phyloP scores from a whole-genome alignment of 2,113 vertebrate genomes.

The Trogon melanurus region DNA sequence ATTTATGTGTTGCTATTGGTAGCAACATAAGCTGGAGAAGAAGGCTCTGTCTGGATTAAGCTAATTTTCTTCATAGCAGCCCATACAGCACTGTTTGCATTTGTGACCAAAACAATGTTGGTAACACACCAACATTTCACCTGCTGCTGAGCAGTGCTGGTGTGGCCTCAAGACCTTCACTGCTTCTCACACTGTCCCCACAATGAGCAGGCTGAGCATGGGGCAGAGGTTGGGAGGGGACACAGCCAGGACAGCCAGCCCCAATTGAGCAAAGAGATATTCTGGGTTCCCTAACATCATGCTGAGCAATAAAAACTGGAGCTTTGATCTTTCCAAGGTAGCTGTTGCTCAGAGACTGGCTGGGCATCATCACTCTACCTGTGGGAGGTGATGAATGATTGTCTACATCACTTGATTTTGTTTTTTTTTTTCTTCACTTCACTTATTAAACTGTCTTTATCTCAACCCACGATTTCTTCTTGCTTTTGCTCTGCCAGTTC shows the following conservation, averaged over 20 bases:
- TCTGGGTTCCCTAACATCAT: not conserved
- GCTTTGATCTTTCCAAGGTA: not conserved
- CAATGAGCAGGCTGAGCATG: not conserved
- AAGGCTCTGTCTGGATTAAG: not conserved
- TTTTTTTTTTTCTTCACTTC: not conserved
- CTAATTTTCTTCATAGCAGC: not conserved
- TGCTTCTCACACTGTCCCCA: not conserved
- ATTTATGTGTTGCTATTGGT: not conserved
- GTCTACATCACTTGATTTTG: not conserved
- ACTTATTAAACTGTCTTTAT: not conserved
- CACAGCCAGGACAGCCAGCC: not conserved
- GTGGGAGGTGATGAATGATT: not conserved
- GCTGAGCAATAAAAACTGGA: not conserved
- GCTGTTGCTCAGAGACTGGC: not conserved
- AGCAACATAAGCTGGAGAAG: not conserved
- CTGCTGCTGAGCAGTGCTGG: too few species aligned
- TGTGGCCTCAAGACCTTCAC: not conserved
- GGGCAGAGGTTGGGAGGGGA: not conserved
- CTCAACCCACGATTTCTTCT: not conserved
- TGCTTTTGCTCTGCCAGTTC: not conserved
- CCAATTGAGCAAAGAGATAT: not conserved
- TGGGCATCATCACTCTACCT: not conserved
- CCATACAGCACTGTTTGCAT: not conserved
- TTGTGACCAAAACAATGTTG: not conserved
- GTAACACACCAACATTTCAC: not conserved